phyloP scores from a whole-genome alignment of 2,888 invertebrate species.

The Sphaerophoria taeniata region DNA sequence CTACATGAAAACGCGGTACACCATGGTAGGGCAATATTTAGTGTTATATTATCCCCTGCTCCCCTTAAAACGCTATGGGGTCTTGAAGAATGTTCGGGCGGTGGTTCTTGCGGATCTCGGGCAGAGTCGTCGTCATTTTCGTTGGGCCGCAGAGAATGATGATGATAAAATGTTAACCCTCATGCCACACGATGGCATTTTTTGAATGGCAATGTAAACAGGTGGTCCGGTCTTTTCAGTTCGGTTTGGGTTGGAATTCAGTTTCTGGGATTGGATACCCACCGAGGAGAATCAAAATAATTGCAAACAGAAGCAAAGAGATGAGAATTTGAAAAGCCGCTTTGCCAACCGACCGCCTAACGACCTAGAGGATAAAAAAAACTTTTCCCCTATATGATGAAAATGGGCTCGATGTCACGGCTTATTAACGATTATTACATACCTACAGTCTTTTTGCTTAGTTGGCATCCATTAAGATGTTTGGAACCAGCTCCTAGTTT shows the following conservation, averaged over 20 bases:
- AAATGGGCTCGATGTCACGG: slow-evolving; percentile 49
- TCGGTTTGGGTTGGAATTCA: too few relatives aligned
- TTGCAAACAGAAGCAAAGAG: neutral
- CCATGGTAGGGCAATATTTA: slow-evolving; percentile 62
- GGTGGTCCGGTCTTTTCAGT: slow-evolving; percentile 34
- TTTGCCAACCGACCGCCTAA: neutral
- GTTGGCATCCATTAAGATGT: slow-evolving; percentile 3
- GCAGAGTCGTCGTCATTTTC: neutral
- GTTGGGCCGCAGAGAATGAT: neutral
- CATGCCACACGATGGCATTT: slow-evolving; percentile 38
- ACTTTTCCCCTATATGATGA: slow-evolving; percentile 29
- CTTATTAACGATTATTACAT: slow-evolving; percentile 62
- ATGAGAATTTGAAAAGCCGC: slow-evolving; percentile 13
- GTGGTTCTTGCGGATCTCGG: neutral
- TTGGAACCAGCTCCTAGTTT: neutral
- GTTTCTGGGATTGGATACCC: too few relatives aligned
- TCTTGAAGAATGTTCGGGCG: slow-evolving; percentile 15
- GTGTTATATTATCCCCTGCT: neutral
- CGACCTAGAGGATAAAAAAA: neutral
- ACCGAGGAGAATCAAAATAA: too few relatives aligned
- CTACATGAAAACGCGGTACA: slow-evolving; percentile 43
- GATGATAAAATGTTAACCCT: slow-evolving; percentile 42
- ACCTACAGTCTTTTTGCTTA: slow-evolving; percentile 49
- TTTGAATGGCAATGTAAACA: slow-evolving; percentile 59
- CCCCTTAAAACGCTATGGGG: neutral